Evolutionary conservation across 2,797 vertebrate genomes (phyloP), one percentile per base, ranked within the genome.

Genomic region (Myotis findleyi): DNA sequence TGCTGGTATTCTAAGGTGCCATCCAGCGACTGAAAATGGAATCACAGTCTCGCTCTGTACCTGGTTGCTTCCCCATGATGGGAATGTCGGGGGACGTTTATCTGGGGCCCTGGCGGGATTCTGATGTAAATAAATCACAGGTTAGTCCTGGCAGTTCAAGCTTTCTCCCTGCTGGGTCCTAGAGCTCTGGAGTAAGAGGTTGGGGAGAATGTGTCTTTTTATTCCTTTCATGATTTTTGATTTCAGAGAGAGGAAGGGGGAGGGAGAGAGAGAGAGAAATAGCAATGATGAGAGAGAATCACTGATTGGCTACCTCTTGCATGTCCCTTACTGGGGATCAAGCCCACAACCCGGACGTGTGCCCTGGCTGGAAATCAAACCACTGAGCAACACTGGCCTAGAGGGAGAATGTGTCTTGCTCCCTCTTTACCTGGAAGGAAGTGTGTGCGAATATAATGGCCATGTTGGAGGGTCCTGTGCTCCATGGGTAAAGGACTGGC

Each of bases 101-200:
- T 95, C 86, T 64, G 25, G 25, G 55, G 20, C 21, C 84, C 76
- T 71, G 87, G 87, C 79, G 13, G 47, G 69, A 25, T 69, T 95
- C 89, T 73, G 76, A 93, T 89, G 57, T 85, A 91, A 95, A 95
- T 82, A 93, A 91, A 88, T 83, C 44, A 55, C 94, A 92, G 91
- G 68, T 96, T 91, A 36, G 13, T 94, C 93, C 68, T 68, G 88
- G 38, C 27, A 89, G 71, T n/a, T 84, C 53, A 49, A 84, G 20
- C 75, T 88, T 72, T 88, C 25, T n/a, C 5, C 64, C 75, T 5
- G 6, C 6, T 27, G 81, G 44, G 55, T 38, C 71, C 62, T 77
- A 62, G 73, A 33, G 27, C 84, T 86, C 90, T 83, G 53, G 49
- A 6, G 62, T 93, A 82, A 64, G 84, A 94, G 69, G n/a, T 36